Percentiles rank a stretch among this genome's conserved stretches.
phyloP scores from a whole-genome alignment of 2,888 invertebrate genomes.

The Pterobdella sp. region DNA sequence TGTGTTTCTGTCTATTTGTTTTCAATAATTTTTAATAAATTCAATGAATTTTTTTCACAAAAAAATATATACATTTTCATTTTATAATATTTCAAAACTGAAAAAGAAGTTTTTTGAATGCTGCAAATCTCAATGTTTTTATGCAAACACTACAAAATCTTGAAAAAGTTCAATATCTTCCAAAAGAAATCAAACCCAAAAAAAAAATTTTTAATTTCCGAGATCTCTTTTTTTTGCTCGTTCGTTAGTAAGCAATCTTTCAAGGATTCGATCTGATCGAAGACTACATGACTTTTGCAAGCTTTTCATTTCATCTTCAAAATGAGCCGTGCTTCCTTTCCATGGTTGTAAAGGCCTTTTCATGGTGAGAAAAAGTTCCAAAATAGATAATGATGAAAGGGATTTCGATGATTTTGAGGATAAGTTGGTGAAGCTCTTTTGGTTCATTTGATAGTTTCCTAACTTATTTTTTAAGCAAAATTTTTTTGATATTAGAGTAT shows the following conservation, averaged over 20 bases:
- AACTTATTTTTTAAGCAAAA: too few species aligned
- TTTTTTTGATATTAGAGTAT: not conserved
- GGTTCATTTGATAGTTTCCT: not conserved
- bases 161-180: not conserved
- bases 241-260: not conserved
- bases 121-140: too few species aligned
- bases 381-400: conserved; percentile 19
- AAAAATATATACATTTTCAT: too few species aligned
- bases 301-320: conserved; percentile 32
- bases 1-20: too few species aligned
- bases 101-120: too few species aligned
- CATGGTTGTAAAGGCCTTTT: conserved; percentile 36
- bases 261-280: conserved; percentile 22
- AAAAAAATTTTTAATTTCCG: not conserved
- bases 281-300: conserved; percentile 31
- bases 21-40: too few species aligned
- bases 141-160: too few species aligned
- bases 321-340: conserved; percentile 37
- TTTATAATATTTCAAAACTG: too few species aligned
- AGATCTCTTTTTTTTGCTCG: conserved; percentile 2
- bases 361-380: conserved; percentile 36
- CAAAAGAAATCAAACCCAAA: too few species aligned
- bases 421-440: not conserved
- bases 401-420: not conserved
- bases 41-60: too few species aligned